phyloP scores from a whole-genome alignment of 2,888 invertebrate genomes.

The Alsophila aescularia region DNA sequence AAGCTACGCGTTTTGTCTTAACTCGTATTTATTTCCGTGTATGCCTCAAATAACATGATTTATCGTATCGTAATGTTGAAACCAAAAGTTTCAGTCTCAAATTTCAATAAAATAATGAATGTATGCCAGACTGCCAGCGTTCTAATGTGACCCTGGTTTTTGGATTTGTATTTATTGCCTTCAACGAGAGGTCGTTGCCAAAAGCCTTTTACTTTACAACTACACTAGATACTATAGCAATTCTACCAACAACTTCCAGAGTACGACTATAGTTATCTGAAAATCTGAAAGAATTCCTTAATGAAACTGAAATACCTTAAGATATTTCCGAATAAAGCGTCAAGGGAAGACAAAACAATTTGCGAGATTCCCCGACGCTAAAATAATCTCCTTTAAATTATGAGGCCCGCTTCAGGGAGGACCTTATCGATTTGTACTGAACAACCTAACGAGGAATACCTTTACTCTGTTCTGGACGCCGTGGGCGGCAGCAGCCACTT shows the following conservation, averaged over 20 bases:
- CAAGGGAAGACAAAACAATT: constrained; percentile 23
- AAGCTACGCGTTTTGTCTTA: constrained; percentile 1
- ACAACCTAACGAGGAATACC: constrained; percentile 3
- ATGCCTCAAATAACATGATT: constrained; percentile 7
- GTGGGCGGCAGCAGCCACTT: constrained; percentile 24
- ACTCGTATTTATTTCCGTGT: constrained; percentile 9
- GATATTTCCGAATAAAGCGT: constrained; percentile 24
- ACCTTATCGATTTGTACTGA: constrained; percentile 15
- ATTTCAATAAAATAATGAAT: constrained; percentile 2
- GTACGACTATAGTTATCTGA: constrained; percentile 4
- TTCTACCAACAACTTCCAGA: not conserved
- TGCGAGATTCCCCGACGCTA: constrained; percentile 21
- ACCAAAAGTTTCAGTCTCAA: constrained; percentile 4
- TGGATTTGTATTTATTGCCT: constrained; percentile 12
- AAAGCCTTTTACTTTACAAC: constrained; percentile 30
- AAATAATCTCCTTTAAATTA: constrained; percentile 28
- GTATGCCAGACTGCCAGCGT: not conserved
- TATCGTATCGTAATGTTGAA: not conserved
- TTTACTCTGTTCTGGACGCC: not conserved
- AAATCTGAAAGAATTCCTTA: constrained; percentile 17
- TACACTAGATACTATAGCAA: not conserved
- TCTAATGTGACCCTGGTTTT: constrained; percentile 19
- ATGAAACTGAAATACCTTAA: constrained; percentile 23
- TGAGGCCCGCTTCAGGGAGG: constrained; percentile 10
- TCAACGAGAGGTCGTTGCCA: constrained; percentile 21